Percentiles rank a stretch among this genome's conserved stretches.
Conservation (phyloP, 1,140 invertebrate genomes). For the Drosophila tsacasi region DNA sequence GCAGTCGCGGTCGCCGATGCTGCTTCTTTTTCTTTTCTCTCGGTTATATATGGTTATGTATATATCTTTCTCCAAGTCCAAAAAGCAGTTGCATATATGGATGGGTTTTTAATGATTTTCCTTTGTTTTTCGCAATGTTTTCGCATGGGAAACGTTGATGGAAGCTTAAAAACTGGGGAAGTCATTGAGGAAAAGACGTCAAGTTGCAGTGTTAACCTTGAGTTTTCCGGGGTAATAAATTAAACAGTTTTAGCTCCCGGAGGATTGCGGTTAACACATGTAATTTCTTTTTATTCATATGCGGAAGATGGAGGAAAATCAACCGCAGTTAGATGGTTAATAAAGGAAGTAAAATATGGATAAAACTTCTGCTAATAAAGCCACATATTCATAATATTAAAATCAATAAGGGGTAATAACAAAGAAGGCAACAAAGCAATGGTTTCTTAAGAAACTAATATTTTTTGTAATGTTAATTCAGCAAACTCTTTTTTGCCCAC, state of each 20-base stretch:
- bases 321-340: conserved; percentile 1
- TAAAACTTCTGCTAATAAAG: background rate
- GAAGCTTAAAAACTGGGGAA: conserved; percentile 35
- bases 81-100: conserved; percentile 27
- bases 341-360: conserved; percentile 19
- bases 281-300: conserved; percentile 37
- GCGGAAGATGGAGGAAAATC: conserved; percentile 32
- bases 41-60: conserved; percentile 32
- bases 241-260: conserved; percentile 41
- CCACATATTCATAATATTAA: background rate
- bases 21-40: conserved; percentile 41
- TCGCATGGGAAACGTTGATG: conserved; percentile 48
- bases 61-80: conserved; percentile 20
- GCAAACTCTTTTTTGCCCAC: conserved; percentile 22
- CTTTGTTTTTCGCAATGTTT: conserved; percentile 48
- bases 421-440: background rate
- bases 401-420: background rate
- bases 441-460: conserved; percentile 2
- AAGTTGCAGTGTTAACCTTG: conserved; percentile 58
- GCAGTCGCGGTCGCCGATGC: conserved; percentile 30
- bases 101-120: conserved; percentile 47
- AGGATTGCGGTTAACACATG: conserved; percentile 31
- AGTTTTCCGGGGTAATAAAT: conserved; percentile 71
- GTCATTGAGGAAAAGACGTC: conserved; percentile 52
- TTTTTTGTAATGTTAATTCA: conserved; percentile 24